phyloP scores from a whole-genome alignment of 2,113 vertebrate genomes.

The Capreolus pygargus region DNA sequence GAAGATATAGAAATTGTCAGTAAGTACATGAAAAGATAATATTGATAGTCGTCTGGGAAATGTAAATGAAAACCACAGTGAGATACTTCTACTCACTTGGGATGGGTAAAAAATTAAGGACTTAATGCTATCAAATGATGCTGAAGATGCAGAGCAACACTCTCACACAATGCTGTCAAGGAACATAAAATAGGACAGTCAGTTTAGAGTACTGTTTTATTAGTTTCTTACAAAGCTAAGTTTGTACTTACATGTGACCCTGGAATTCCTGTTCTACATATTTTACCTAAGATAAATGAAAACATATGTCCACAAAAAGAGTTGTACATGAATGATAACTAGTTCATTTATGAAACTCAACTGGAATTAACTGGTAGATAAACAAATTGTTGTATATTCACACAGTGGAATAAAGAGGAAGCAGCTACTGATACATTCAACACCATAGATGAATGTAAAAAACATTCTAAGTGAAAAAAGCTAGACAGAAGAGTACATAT shows the following conservation, averaged over 20 bases:
- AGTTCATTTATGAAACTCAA: not conserved
- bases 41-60: not conserved
- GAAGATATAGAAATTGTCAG: not conserved
- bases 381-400: not conserved
- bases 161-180: not conserved
- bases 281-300: not conserved
- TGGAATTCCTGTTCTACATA: not conserved
- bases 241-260: not conserved
- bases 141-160: not conserved
- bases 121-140: not conserved
- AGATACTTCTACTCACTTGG: not conserved
- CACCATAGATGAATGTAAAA: not conserved
- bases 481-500: not conserved
- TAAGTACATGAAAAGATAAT: not conserved
- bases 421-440: not conserved
- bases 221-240: not conserved
- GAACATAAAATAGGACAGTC: not conserved
- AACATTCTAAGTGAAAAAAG: not conserved
- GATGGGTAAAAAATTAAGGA: not conserved
- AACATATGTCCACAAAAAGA: not conserved
- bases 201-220: not conserved
- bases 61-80: not conserved
- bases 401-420: not conserved
- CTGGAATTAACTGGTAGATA: not conserved
- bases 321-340: not conserved